Base-by-base conservation (phyloP, 2,888 invertebrate species). In the Keiferia lycopersicella region DNA sequence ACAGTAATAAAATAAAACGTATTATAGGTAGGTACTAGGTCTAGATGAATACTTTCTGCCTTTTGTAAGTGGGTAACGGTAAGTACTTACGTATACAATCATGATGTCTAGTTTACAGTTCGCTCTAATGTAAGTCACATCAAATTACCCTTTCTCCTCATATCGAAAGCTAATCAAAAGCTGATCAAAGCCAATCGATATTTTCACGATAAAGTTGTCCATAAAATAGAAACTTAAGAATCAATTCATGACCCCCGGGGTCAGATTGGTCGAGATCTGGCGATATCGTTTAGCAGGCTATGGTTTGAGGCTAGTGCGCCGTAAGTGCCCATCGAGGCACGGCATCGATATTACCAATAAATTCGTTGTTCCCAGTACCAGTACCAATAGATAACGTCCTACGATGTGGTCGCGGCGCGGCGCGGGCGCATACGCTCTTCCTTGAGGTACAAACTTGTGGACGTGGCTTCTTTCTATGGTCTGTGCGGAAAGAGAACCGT, bases 171-270 rank as follows among this genome's bases (percentile, higher is more conserved):
- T 50, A 61, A 61, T 61, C 61, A 50, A 60, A 61, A 61, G 8
- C 34, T 50, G 48, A 61, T 61, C 61, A 50, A 18, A 45, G 18
- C 22, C 22, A 14, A 39, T 45, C 60, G 45, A 58, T 18, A 50
- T 61, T 61, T 61, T 61, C 61, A 48, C 61, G 34, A 34, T 61
- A 4, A 51, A 66, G 67, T 69, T 57, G 64, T 71, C 73, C 68
- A 72, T 81, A 82, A 83, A 81, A 84, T 82, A 81, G 81, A 83
- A 85, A 82, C 76, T 83, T 88, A 82, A 89, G 85, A 89, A 86
- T 91, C 89, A 90, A 91, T 90, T 88, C 83, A 78, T 88, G 86
- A 88, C 87, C 87, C 73, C 58, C n/a, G 64, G 67, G 87, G 86
- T 87, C 83, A 83, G 75, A 71, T 72, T 71, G 71, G 68, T 70